Conservation (phyloP, 2,888 invertebrate species). For the Blastobasis lacticolella region DNA sequence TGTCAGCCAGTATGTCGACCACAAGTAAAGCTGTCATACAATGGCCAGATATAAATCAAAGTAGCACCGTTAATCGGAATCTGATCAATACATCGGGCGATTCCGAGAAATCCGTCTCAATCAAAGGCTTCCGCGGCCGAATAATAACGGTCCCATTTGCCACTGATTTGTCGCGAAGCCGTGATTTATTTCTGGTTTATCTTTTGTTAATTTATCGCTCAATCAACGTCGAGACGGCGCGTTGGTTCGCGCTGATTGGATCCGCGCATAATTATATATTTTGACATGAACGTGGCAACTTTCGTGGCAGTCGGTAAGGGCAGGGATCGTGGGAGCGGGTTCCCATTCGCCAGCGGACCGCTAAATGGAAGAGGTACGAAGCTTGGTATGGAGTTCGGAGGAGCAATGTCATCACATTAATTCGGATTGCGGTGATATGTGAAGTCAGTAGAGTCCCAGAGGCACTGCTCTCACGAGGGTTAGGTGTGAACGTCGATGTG, state of each 20-base stretch:
- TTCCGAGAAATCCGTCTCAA: neutral
- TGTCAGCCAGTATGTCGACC: neutral
- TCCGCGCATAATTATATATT: slow-evolving; percentile 74
- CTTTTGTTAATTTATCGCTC: slow-evolving; percentile 67
- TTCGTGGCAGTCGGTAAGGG: slow-evolving; percentile 64
- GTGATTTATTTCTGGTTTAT: slow-evolving; percentile 68
- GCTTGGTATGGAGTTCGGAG: no score
- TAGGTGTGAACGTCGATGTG: no score
- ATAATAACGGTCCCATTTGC: slow-evolving; percentile 22
- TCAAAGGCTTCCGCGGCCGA: neutral
- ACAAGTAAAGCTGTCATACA: neutral
- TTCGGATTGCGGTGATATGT: no score
- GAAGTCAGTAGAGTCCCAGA: no score
- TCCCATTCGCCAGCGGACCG: no score
- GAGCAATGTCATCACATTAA: no score
- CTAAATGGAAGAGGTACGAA: no score
- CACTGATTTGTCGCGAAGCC: slow-evolving; percentile 63
- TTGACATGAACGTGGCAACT: slow-evolving; percentile 72
- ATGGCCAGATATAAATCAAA: neutral
- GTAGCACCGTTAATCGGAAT: neutral
- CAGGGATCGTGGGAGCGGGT: slow-evolving; percentile 68
- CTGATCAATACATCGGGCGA: neutral
- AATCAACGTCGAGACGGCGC: slow-evolving; percentile 44
- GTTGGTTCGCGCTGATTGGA: slow-evolving; percentile 59
- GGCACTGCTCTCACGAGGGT: no score